phyloP scores from a whole-genome alignment of 2,888 invertebrate genomes.

The Meta bourneti region DNA sequence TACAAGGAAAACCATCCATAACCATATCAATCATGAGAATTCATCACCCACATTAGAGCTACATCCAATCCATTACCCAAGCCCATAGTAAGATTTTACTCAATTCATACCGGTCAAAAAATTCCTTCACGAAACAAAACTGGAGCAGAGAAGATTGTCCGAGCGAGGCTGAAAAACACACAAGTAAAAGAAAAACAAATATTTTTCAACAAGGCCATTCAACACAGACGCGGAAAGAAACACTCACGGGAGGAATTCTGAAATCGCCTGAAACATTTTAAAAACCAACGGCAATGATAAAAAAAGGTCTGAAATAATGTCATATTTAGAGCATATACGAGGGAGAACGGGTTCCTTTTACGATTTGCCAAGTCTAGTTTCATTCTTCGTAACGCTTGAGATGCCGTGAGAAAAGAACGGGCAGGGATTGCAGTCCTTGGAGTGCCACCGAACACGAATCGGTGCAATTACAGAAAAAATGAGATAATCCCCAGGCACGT shows the following conservation, averaged over 20 bases:
- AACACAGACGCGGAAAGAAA: not conserved
- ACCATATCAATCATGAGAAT: not conserved
- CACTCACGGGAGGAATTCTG: not conserved
- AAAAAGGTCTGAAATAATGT: not conserved
- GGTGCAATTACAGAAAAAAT: not conserved
- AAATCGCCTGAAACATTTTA: not conserved
- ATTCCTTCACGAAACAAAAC: not conserved
- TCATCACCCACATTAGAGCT: not conserved
- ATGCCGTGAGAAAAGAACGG: not conserved
- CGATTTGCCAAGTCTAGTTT: not conserved
- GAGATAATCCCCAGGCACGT: not conserved
- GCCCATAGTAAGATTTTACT: not conserved
- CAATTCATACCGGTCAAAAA: not conserved
- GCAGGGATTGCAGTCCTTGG: not conserved
- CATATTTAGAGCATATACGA: slow-evolving; percentile 37
- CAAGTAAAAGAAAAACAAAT: not conserved
- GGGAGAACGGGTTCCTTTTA: slow-evolving; percentile 7
- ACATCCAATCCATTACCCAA: not conserved
- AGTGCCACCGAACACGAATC: not conserved
- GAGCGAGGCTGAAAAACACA: not conserved
- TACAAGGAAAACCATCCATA: not conserved
- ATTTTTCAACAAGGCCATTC: not conserved
- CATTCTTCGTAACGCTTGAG: not conserved
- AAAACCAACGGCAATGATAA: not conserved
- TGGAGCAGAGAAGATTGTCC: not conserved